Evolutionary conservation across 2,888 invertebrate genomes (phyloP), one percentile per base, ranked within the genome.

Genomic region (Spodoptera exigua): DNA sequence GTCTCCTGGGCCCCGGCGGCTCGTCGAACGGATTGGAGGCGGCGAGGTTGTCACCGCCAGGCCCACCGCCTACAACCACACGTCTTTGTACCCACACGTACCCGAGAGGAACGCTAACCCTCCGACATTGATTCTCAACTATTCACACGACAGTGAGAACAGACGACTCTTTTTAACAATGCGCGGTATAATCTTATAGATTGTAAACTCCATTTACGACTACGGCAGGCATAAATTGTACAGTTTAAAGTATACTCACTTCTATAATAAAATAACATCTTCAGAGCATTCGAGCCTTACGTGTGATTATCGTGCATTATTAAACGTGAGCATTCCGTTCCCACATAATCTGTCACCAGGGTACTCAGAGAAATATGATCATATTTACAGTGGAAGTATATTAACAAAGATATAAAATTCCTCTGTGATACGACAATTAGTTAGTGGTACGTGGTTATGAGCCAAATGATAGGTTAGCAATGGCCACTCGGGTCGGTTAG

Each of bases 21-120:
- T 97, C 97, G 94, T 97, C 97, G 95, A 97, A 97, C 80, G 97
- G 97, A 95, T 97, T 97, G 91, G 97, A 97, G 91, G 97, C 97
- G 95, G 95, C 97, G 89, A 97, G 96, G 95, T 97, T 97, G 95
- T 97, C 97, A 80, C 90, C 93, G 84, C 91, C 92, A 79, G 91
- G 89, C 88, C 92, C 93, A 84, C 92, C 93, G 92, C 93, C 93
- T 93, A 93, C 90, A 91, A 93, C 90, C 85, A 85, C 79, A 85
- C 76, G 76, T 77, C 77, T 76, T 75, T 84, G 78, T 82, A 86
- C 78, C 82, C 79, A 73, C 70, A 73, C 69, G 68, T 68, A 75
- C 76, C 74, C 72, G 61, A 69, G 63, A 73, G 74, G 74, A 76
- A 76, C 52, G 61, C 70, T 78, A 61, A 68, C 69, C 54, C 68